Evolutionary conservation across 2,113 vertebrate genomes (phyloP), one percentile per base, ranked within the genome.

Genomic region (Cephalopholis sonnerati): DNA sequence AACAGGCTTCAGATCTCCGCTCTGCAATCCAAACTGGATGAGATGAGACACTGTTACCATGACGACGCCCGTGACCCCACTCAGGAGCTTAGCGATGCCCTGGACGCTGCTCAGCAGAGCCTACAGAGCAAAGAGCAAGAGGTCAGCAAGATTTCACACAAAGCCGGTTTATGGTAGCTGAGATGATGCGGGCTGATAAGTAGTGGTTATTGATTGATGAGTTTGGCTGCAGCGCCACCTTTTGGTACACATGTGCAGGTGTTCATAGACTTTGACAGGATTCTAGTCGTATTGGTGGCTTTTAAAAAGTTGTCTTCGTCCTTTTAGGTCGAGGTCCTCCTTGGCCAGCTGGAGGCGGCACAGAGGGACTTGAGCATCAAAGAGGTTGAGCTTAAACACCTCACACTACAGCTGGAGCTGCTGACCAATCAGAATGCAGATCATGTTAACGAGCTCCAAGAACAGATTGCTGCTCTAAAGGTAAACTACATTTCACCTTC

Each of bases 1-100:
- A 96, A 96, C 89, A 93, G 96, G 64, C 95, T 97, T 24, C 97
- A 97, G 86, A 96, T 96, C 68, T 97, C 98, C 2, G 94, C 96
- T 2, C 89, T 97, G 22, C 97, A 97, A 85, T 96, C 97, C 8
- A 96, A 96, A 63, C 59, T 96, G 59, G 96, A 97, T 71, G 97
- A 98, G 92, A 94, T 93, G 0, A 94, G 91, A 50, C 95, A 97
- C 82, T 93, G 93, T 46, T 84, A 96, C 62, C 94, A 94, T 9
- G 94, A 94, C 3, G 69, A 86, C 50, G 41, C 18, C 0, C 64
- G 59, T 57, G 90, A 95, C n/a, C 91, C 94, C 0, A 87, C 57
- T 1, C 89, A 93, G 74, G 92, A 93, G 80, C 88, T 96, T 2
- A 94, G 93, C 62, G 94, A 95, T 50, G 96, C 96, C 39, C 81